Evolutionary conservation across 2,888 invertebrate species (phyloP).

Genomic region (Idaea straminata): DNA sequence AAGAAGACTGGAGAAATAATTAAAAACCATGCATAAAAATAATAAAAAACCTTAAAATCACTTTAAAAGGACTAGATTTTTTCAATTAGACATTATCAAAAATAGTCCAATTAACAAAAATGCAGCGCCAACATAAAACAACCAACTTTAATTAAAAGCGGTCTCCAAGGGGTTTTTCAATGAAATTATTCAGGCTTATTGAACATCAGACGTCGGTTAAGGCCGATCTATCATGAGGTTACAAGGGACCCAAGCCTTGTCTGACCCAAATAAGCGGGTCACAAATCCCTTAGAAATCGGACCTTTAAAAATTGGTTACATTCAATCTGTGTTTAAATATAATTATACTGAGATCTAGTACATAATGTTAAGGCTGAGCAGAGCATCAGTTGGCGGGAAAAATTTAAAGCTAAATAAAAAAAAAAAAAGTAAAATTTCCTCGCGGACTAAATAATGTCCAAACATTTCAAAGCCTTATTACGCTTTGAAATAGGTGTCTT

Average conservation of each 20-base stretch:
- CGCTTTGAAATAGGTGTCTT: no score
- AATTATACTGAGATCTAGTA: slow-evolving; percentile 33
- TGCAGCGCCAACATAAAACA: not conserved
- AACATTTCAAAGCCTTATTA: no score
- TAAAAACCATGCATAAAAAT: not conserved
- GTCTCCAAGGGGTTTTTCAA: slow-evolving; percentile 42
- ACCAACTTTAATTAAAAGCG: not conserved
- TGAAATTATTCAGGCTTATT: slow-evolving; percentile 67
- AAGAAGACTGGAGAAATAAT: no score
- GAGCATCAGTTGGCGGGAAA: not conserved
- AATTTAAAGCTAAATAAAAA: no score
- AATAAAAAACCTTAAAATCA: not conserved
- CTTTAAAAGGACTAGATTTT: not conserved
- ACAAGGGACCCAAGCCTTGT: slow-evolving; percentile 48
- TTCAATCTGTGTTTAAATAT: slow-evolving; percentile 47
- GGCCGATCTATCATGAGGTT: slow-evolving; percentile 61
- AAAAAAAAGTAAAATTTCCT: no score
- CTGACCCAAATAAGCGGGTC: slow-evolving; percentile 56
- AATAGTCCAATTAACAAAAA: not conserved
- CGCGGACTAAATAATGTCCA: no score
- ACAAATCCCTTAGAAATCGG: slow-evolving; percentile 54
- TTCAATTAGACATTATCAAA: not conserved
- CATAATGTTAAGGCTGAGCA: slow-evolving; percentile 32
- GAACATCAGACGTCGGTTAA: slow-evolving; percentile 54
- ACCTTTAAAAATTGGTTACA: slow-evolving; percentile 63